A percentile compares a stretch with the other conserved stretches of the same genome.
These are phyloP conservation scores for Arenaria interpres DNA, from an alignment of 2,113 vertebrate genomes.

Conservation along the genomic window DNA sequence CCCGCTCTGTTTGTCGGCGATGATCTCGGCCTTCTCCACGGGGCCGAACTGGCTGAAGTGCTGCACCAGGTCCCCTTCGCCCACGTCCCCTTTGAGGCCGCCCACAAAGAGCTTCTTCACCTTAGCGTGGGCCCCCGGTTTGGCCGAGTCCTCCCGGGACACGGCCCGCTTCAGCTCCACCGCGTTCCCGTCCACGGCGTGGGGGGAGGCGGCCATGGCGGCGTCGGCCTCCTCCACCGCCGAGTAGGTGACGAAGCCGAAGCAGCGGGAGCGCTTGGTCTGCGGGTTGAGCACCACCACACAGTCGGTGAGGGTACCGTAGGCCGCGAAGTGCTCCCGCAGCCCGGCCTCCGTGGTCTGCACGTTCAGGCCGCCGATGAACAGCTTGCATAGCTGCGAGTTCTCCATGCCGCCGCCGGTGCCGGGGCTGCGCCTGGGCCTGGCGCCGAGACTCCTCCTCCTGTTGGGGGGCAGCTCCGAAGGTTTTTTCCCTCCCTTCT, in stretches of 20 bases:
- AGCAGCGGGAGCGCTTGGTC: slow-evolving; percentile 89
- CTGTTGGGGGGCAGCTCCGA: slow-evolving; percentile 64
- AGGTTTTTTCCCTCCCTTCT: slow-evolving; percentile 8
- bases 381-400: slow-evolving; percentile 94
- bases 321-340: slow-evolving; percentile 93
- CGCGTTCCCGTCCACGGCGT: slow-evolving; percentile 89
- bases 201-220: slow-evolving; percentile 91
- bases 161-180: slow-evolving; percentile 95
- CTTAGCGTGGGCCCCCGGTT: slow-evolving; percentile 90
- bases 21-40: slow-evolving; percentile 95
- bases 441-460: slow-evolving; percentile 65
- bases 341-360: slow-evolving; percentile 94
- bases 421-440: slow-evolving; percentile 56
- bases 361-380: slow-evolving; percentile 94
- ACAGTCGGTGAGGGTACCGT: slow-evolving; percentile 89
- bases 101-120: slow-evolving; percentile 98
- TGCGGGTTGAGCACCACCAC: slow-evolving; percentile 89
- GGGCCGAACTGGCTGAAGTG: slow-evolving; percentile 92
- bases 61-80: slow-evolving; percentile 86
- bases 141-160: slow-evolving; percentile 91
- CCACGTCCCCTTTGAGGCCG: slow-evolving; percentile 92
- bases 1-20: slow-evolving; percentile 92
- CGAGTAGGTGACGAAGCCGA: slow-evolving; percentile 95
- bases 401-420: slow-evolving; percentile 81
- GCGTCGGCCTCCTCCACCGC: slow-evolving; percentile 90